Evolutionary conservation across 2,797 vertebrate species (phyloP).

Genomic region (Xenopus petersii): DNA sequence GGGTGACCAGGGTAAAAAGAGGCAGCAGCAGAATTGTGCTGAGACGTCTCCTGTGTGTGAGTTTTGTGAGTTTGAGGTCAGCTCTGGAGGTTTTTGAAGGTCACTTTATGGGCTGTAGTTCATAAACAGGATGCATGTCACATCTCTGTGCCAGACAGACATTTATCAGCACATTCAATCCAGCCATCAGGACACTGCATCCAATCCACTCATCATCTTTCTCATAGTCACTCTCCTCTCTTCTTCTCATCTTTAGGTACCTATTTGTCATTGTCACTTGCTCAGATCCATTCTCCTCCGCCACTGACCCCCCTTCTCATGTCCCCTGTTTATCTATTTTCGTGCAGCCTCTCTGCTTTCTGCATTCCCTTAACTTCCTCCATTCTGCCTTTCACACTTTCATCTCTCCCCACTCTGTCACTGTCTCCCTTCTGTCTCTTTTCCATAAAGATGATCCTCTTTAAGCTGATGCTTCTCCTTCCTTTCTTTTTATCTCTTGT

Average conservation of each 20-base stretch:
- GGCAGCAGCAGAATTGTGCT: not conserved
- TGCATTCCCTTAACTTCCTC: constrained; percentile 23
- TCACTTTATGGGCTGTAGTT: constrained; percentile 16
- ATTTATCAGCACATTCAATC: constrained; percentile 46
- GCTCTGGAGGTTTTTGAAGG: constrained; percentile 26
- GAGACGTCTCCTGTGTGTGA: not conserved
- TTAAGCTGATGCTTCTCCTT: not conserved
- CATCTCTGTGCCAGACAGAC: constrained; percentile 42
- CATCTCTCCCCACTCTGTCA: constrained; percentile 3
- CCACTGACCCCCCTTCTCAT: constrained; percentile 5
- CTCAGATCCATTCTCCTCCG: constrained; percentile 19
- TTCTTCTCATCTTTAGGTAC: constrained; percentile 42
- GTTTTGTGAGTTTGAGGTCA: constrained; percentile 17
- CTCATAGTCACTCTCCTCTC: constrained; percentile 16
- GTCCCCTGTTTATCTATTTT: constrained; percentile 20
- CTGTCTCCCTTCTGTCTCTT: not conserved
- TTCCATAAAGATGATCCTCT: not conserved
- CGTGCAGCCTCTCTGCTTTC: constrained; percentile 14
- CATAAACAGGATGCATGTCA: constrained; percentile 31
- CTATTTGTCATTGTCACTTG: constrained; percentile 45
- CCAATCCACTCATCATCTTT: constrained; percentile 46
- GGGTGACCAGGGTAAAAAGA: no score
- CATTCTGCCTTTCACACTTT: constrained; percentile 19
- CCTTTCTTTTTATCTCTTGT: not conserved
- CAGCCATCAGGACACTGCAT: constrained; percentile 40